Evolutionary conservation across 2,113 vertebrate genomes (phyloP), one percentile per base, ranked within the genome.

Genomic region (Chaenocephalus aceratus): DNA sequence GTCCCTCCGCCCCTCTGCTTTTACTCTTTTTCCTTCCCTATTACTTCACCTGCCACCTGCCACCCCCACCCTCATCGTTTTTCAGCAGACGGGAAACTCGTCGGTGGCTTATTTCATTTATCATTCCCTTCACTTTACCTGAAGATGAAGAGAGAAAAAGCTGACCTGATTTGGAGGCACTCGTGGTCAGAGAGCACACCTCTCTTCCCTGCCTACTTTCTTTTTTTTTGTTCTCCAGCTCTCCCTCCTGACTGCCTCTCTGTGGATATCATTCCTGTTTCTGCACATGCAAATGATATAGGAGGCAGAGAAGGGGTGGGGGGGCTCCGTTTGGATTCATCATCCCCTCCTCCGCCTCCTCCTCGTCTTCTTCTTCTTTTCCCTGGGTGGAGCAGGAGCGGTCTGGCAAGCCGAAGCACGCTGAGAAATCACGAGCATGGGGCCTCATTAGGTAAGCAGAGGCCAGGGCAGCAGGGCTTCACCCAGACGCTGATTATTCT

Each of bases 361-460:
- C 52, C 66, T 79, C 34, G 0, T 77, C 79, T 1, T 89, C 81
- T 64, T 72, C 77, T 86, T 80, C 84, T 84, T 82, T 83, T 89
- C 78, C 86, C 90, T 74, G 75, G 86, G 84, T 79, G 85, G 80
- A 87, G 79, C 75, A 72, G 75, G 75, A 90, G 85, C 86, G 85
- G 79, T 91, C 83, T 82, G 86, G 77, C 67, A 60, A 90, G 88
- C 82, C 46, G 79, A 74, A 72, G 90, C 82, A 87, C 70, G 75
- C 86, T 86, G 88, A 90, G 90, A 90, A 80, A 89, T 87, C 89
- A 74, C 68, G 85, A 88, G 91, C 91, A 92, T 89, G 86, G 90
- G 91, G 93, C 94, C 93, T 94, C 92, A 94, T 95, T 95, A 95
- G 94, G 91, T 92, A 94, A 92, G 93, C 91, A 83, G 87, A 93